Evolutionary conservation across 1,140 invertebrate genomes (phyloP), one percentile per base, ranked within the genome.

Genomic region (Coptotermes formosanus): DNA sequence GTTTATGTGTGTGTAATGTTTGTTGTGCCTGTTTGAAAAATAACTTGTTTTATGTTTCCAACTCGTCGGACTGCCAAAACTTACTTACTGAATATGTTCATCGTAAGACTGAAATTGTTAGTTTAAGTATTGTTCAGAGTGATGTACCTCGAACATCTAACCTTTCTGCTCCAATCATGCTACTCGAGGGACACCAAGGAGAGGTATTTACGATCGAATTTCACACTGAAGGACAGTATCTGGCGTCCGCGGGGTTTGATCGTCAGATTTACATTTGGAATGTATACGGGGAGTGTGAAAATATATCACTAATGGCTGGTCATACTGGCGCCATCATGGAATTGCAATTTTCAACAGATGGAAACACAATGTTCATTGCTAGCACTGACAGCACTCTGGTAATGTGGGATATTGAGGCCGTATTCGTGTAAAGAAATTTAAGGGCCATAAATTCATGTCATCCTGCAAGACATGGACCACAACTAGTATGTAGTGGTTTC

Each of bases 251-350:
- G 59, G 99, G 99, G n/a, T 98, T 98, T 91, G 99, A 99, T 90
- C 92, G 98, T 90, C 95, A 97, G 92, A 98, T 99, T 88, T 98
- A 98, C 99, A 93, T 99, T 88, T 99, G 99, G 99, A 98, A 97
- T 91, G 97, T 98, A 6, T 99, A 98, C 91, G 98, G 97, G 11
- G 98, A 99, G 90, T 99, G 98, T 92, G 98, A 99, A 89, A 99
- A 99, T 91, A 95, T 99, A 87, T 97, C 96, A 88, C 94, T 96
- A 16, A 94, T 99, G 93, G 94, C 95, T 84, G 98, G 98, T 0
- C 99, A 99, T 91, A 97, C 95, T 30, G 99, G 99, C n/a, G 97
- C 98, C 21, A 93, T 99, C 11, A 96, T 98, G 94, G 98, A 99
- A 91, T 91, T 99, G 0, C 96, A 98, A 88, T 99, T 99, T 90